Evolutionary conservation across 1,140 invertebrate genomes (phyloP).

Genomic region (Hydropsyche tenuis): DNA sequence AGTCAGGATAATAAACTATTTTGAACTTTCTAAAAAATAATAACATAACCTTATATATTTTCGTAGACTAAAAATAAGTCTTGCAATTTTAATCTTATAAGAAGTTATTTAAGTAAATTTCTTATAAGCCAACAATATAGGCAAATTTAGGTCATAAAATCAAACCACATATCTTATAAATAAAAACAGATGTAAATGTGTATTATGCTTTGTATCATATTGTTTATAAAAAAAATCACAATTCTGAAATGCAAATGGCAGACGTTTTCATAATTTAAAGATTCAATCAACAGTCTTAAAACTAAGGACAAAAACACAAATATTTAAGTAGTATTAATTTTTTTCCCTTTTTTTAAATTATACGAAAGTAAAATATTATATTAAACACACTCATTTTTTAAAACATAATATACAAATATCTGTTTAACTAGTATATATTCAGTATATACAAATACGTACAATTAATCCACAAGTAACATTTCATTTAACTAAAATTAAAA

Average conservation of each 20-base stretch:
- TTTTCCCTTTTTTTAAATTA: conserved; percentile 58
- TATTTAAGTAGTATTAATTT: conserved; percentile 48
- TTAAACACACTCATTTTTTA: conserved; percentile 56
- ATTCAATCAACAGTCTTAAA: conserved; percentile 19
- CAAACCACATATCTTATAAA: too few species aligned
- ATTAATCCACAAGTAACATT: conserved; percentile 52
- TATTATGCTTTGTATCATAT: conserved; percentile 1
- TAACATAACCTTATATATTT: conserved; percentile 15
- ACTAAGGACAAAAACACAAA: conserved; percentile 38
- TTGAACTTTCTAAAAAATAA: background rate
- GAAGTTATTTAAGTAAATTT: too few species aligned
- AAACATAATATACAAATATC: conserved; percentile 63
- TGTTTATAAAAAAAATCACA: conserved; percentile 17
- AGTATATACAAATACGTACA: conserved; percentile 63
- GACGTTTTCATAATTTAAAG: background rate
- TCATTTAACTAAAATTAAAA: conserved; percentile 55
- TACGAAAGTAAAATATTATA: conserved; percentile 62
- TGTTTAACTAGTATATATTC: conserved; percentile 60
- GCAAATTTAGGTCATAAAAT: too few species aligned
- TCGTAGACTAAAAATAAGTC: too few species aligned
- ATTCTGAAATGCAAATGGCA: conserved; percentile 1
- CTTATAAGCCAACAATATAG: too few species aligned
- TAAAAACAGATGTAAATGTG: background rate
- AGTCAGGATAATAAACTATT: conserved; percentile 8
- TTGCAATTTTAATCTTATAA: too few species aligned